Percentiles rank a stretch among this genome's conserved stretches.
phyloP scores from a whole-genome alignment of 2,797 vertebrate genomes.

The Liparis tanakae region DNA sequence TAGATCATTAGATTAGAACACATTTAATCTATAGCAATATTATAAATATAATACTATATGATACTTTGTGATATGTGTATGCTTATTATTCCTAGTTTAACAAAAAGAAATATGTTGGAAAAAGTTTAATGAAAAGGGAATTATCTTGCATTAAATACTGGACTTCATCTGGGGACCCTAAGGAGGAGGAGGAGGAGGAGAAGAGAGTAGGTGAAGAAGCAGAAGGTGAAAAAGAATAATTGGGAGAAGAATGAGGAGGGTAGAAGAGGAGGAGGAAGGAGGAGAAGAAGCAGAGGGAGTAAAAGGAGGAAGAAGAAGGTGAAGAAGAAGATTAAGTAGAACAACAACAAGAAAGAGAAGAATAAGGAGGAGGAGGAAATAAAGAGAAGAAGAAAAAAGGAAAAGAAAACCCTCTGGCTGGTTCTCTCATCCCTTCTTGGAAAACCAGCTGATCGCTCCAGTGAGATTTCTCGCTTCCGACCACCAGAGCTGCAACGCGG shows the following conservation, averaged over 20 bases:
- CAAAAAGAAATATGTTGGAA: too few species aligned
- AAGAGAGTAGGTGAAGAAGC: too few species aligned
- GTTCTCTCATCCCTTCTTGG: conserved; percentile 65
- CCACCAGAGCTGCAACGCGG: conserved; percentile 62
- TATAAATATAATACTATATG: not conserved
- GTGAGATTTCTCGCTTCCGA: conserved; percentile 77
- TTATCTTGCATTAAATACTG: conserved; percentile 9
- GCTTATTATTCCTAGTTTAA: not conserved
- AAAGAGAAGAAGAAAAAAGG: not conserved
- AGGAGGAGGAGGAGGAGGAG: too few species aligned
- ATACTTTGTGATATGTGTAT: not conserved
- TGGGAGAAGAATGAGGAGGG: too few species aligned
- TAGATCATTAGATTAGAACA: too few species aligned
- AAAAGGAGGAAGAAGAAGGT: too few species aligned
- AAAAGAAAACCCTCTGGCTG: conserved; percentile 41
- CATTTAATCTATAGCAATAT: not conserved
- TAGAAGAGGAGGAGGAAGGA: too few species aligned
- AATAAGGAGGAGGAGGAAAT: too few species aligned
- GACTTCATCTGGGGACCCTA: conserved; percentile 8
- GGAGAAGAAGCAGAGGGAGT: too few species aligned
- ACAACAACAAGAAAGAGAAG: too few species aligned
- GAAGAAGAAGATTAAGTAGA: too few species aligned
- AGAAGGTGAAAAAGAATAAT: too few species aligned
- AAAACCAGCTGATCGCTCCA: conserved; percentile 77
- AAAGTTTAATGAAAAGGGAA: not conserved